phyloP scores from a whole-genome alignment of 2,797 vertebrate species.

The Phrynocephalus vlangalii region DNA sequence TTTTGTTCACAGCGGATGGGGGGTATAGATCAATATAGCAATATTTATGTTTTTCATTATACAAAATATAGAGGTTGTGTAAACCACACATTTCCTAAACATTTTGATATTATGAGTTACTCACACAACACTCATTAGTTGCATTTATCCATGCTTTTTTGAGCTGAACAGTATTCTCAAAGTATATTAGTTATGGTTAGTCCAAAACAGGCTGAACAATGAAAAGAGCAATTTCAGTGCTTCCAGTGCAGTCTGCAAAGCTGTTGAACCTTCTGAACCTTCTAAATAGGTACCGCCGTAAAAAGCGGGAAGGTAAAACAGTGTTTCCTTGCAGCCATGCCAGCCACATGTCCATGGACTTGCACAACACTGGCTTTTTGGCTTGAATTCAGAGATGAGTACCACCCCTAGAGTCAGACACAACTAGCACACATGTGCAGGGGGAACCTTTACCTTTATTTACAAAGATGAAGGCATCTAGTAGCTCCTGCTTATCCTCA shows the following conservation, averaged over 20 bases:
- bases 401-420: too few species aligned
- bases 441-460: too few species aligned
- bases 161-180: background rate
- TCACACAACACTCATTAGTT: background rate
- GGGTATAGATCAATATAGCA: background rate
- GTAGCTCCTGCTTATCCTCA: too few species aligned
- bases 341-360: too few species aligned
- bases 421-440: too few species aligned
- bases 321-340: too few species aligned
- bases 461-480: too few species aligned
- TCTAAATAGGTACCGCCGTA: too few species aligned
- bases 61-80: background rate
- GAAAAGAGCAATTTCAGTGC: background rate
- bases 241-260: background rate
- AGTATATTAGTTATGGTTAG: background rate
- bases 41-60: too few species aligned
- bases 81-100: background rate
- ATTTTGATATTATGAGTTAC: background rate
- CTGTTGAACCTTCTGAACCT: background rate
- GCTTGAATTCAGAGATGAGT: too few species aligned
- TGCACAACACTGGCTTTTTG: too few species aligned
- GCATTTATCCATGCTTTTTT: background rate
- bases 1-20: background rate
- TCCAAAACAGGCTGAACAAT: background rate
- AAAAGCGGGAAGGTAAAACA: too few species aligned